Percentiles rank a stretch among this genome's conserved stretches.
These are phyloP conservation scores for Neotoxoptera formosana DNA, from an alignment of 1,140 invertebrate species.

Conservation along the genomic window DNA sequence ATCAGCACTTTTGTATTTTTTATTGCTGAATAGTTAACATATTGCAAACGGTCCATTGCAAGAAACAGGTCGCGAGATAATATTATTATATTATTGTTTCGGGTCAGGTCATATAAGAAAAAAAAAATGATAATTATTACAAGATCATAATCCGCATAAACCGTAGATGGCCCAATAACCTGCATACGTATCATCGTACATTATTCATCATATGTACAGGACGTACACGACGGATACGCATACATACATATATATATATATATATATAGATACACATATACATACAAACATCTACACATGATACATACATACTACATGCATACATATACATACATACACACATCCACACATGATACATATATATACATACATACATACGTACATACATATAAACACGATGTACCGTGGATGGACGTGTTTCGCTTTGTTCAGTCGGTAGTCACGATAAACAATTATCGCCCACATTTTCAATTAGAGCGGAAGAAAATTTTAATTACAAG, in stretches of 20 bases:
- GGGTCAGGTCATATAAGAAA: constrained; percentile 7
- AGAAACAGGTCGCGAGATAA: constrained; percentile 7
- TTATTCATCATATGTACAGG: constrained; percentile 6
- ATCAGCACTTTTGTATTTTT: neutral
- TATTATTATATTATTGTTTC: constrained; percentile 7
- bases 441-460: constrained; percentile 25
- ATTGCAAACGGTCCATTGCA: neutral
- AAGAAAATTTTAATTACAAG: constrained; percentile 13
- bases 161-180: constrained; percentile 14
- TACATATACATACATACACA: too few relatives aligned
- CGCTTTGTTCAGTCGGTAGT: constrained; percentile 29
- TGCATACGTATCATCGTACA: neutral
- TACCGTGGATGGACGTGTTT: neutral
- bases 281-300: too few relatives aligned
- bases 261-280: too few relatives aligned
- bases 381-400: neutral
- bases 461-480: constrained; percentile 39
- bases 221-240: neutral
- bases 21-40: neutral
- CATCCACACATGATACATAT: too few relatives aligned
- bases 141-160: constrained; percentile 20
- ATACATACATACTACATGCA: too few relatives aligned
- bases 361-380: neutral
- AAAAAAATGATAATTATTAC: constrained; percentile 6
- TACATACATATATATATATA: too few relatives aligned